phyloP scores from a whole-genome alignment of 2,888 invertebrate species.

The Phortica magna region DNA sequence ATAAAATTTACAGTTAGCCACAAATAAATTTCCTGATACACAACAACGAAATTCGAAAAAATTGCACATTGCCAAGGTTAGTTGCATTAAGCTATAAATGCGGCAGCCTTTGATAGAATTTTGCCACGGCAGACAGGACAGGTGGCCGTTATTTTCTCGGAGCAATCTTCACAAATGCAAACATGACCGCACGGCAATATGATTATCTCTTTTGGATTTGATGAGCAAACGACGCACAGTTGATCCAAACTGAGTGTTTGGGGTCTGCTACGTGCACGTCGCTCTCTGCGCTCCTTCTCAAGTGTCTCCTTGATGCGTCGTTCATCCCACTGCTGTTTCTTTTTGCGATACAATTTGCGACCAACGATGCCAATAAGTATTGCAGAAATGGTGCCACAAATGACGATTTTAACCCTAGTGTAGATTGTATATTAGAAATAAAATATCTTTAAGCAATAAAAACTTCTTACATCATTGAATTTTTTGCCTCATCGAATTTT shows the following conservation, averaged over 20 bases:
- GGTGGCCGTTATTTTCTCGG: slow-evolving; percentile 82
- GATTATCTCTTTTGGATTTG: slow-evolving; percentile 92
- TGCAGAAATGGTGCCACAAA: slow-evolving; percentile 81
- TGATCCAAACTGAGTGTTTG: slow-evolving; percentile 83
- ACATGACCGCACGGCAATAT: slow-evolving; percentile 94
- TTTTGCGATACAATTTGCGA: slow-evolving; percentile 79
- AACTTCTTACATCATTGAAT: slow-evolving; percentile 82
- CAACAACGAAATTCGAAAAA: neutral
- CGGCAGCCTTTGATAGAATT: slow-evolving; percentile 85
- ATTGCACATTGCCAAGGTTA: neutral
- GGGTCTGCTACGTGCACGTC: slow-evolving; percentile 82
- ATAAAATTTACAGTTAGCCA: slow-evolving; percentile 37
- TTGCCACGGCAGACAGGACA: slow-evolving; percentile 90
- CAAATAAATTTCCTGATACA: slow-evolving; percentile 27
- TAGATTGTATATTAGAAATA: slow-evolving; percentile 7
- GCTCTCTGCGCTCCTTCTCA: slow-evolving; percentile 83
- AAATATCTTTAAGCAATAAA: neutral
- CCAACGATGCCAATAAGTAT: slow-evolving; percentile 80
- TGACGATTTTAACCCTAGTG: slow-evolving; percentile 79
- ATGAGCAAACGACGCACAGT: slow-evolving; percentile 90
- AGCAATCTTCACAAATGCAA: slow-evolving; percentile 92
- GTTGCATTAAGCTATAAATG: slow-evolving; percentile 83
- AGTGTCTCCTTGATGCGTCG: slow-evolving; percentile 80
- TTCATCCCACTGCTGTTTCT: slow-evolving; percentile 81
- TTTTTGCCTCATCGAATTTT: slow-evolving; percentile 85